Conservation (phyloP, 2,888 invertebrate species). For the Scaptomyza cyrtandrae region DNA sequence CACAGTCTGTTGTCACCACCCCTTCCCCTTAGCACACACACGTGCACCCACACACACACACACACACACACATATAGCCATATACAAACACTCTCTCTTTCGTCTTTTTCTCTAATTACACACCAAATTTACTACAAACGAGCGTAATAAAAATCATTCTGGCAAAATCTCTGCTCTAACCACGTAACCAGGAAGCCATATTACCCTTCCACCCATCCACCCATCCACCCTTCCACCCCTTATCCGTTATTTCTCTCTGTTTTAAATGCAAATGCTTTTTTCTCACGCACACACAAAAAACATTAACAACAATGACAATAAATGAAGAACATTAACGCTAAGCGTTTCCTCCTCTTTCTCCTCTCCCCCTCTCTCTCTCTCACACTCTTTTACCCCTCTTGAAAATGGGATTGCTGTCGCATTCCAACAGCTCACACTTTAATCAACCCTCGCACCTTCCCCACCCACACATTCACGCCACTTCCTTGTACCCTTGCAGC, state of each 20-base stretch:
- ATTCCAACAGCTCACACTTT: conserved; percentile 13
- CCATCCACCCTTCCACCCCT: background rate
- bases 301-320: conserved; percentile 76
- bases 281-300: conserved; percentile 65
- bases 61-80: background rate
- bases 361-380: background rate
- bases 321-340: conserved; percentile 77
- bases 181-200: conserved; percentile 41
- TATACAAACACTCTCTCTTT: conserved; percentile 9
- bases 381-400: too few species aligned
- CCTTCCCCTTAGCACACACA: background rate
- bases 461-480: background rate
- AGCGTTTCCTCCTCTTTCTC: conserved; percentile 52
- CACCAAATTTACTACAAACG: conserved; percentile 79
- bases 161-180: conserved; percentile 72
- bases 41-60: conserved; percentile 22
- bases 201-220: background rate
- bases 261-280: conserved; percentile 78
- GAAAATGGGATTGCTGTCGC: conserved; percentile 10
- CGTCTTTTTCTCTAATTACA: conserved; percentile 64
- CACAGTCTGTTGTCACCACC: conserved; percentile 5
- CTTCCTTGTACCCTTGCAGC: background rate
- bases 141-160: conserved; percentile 79
- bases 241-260: background rate
- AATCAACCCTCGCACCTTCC: conserved; percentile 4